Evolutionary conservation across 2,888 invertebrate species (phyloP).

Genomic region (Drosophila stalkeri): DNA sequence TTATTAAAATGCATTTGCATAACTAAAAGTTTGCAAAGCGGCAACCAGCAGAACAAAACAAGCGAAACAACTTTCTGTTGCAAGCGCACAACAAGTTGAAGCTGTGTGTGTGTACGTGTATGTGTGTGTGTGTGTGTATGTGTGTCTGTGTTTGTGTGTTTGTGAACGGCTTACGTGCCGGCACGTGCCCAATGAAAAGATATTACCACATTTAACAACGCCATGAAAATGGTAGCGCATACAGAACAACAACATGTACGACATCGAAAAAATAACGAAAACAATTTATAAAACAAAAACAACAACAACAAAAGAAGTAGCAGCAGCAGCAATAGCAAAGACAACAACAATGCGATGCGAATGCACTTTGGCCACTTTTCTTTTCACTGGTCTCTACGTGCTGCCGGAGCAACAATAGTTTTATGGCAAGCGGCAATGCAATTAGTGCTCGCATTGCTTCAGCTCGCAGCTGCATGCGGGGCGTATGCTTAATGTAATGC

Average conservation of each 20-base stretch:
- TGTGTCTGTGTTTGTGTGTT: slow-evolving; percentile 13
- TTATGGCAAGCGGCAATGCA: slow-evolving; percentile 50
- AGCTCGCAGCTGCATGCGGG: slow-evolving; percentile 22
- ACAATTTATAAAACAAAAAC: slow-evolving; percentile 26
- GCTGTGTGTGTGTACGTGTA: slow-evolving; percentile 17
- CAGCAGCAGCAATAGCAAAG: slow-evolving; percentile 17
- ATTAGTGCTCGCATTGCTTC: slow-evolving; percentile 51
- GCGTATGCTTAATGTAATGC: slow-evolving; percentile 64
- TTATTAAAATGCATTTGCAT: slow-evolving; percentile 65
- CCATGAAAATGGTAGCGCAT: slow-evolving; percentile 43
- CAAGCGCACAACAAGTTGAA: slow-evolving; percentile 31
- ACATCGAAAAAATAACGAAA: slow-evolving; percentile 30
- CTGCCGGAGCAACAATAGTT: slow-evolving; percentile 42
- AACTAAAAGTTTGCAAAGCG: slow-evolving; percentile 57
- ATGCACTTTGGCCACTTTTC: slow-evolving; percentile 57
- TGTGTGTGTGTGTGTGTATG: slow-evolving; percentile 18
- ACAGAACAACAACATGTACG: slow-evolving; percentile 38
- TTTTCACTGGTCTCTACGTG: slow-evolving; percentile 43
- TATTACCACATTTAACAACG: slow-evolving; percentile 66
- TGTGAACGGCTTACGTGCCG: slow-evolving; percentile 51
- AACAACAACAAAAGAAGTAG: slow-evolving; percentile 15
- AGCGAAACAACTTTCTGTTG: slow-evolving; percentile 47
- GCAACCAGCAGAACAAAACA: slow-evolving; percentile 33
- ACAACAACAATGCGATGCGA: slow-evolving; percentile 25
- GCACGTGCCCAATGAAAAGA: slow-evolving; percentile 63